A percentile compares a stretch with the other conserved stretches of the same genome.
Conservation (phyloP, 2,888 invertebrate species). For the Agrochola litura region DNA sequence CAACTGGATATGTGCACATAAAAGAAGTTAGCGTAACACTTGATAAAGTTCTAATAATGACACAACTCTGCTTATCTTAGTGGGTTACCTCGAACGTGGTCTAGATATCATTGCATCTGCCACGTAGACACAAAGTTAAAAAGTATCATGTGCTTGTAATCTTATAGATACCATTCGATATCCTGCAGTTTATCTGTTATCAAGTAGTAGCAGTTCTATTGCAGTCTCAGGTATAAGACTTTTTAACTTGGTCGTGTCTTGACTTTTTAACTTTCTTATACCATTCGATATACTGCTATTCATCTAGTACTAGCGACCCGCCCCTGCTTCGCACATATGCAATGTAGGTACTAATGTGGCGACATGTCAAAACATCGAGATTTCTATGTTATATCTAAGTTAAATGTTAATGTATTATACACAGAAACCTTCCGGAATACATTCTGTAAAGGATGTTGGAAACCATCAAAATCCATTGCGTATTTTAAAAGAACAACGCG, state of each 20-base stretch:
- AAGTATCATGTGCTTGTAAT: background rate
- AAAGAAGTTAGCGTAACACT: background rate
- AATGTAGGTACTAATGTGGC: no score
- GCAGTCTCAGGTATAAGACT: background rate
- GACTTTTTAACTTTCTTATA: constrained; percentile 8
- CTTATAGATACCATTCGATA: background rate
- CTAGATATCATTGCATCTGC: background rate
- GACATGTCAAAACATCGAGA: background rate
- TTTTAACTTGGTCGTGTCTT: no score
- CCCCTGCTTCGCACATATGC: no score
- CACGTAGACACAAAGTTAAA: background rate
- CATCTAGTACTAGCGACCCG: background rate
- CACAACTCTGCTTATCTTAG: background rate
- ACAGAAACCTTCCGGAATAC: background rate
- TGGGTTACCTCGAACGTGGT: background rate
- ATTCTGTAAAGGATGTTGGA: background rate
- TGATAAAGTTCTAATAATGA: background rate
- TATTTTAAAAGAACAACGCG: no score
- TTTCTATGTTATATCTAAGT: background rate
- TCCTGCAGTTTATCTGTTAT: constrained; percentile 26
- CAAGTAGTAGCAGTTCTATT: background rate
- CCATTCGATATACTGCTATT: constrained; percentile 4
- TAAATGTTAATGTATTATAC: background rate
- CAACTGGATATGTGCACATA: background rate
- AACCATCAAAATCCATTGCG: background rate